Percentiles rank a stretch among this genome's conserved stretches.
These are phyloP conservation scores for Otus sunia DNA, from an alignment of 2,113 vertebrate genomes.

Conservation along the genomic window DNA sequence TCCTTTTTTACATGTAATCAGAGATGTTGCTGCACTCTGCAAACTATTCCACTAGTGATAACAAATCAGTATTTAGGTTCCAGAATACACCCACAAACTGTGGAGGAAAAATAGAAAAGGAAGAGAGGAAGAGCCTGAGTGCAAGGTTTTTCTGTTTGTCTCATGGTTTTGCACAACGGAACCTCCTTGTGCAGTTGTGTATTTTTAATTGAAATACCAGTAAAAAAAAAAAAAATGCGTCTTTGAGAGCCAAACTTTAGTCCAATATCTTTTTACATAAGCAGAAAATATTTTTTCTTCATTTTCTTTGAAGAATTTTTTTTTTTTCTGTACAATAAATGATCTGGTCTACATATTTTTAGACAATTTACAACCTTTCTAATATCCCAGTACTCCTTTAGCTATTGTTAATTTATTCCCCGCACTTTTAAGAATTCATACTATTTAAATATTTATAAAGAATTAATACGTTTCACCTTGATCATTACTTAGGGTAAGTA, in stretches of 20 bases:
- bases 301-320: neutral
- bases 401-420: neutral
- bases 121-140: neutral
- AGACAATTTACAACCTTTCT: neutral
- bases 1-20: neutral
- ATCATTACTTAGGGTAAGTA: neutral
- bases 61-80: neutral
- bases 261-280: neutral
- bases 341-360: neutral
- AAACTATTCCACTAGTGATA: neutral
- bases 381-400: neutral
- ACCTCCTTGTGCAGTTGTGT: neutral
- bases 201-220: neutral
- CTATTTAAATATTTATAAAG: conserved; percentile 1
- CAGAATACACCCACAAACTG: neutral
- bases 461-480: neutral
- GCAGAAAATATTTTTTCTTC: neutral
- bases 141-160: neutral
- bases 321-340: neutral
- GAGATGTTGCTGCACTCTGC: neutral
- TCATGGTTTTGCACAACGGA: neutral
- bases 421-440: neutral
- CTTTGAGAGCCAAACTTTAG: neutral
- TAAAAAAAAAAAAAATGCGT: neutral
- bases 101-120: neutral